A percentile compares a stretch with the other conserved stretches of the same genome.
These are phyloP conservation scores for Anneissia japonica DNA, from an alignment of 35 echinoderm and acorn worm species.

Conservation along the genomic window DNA sequence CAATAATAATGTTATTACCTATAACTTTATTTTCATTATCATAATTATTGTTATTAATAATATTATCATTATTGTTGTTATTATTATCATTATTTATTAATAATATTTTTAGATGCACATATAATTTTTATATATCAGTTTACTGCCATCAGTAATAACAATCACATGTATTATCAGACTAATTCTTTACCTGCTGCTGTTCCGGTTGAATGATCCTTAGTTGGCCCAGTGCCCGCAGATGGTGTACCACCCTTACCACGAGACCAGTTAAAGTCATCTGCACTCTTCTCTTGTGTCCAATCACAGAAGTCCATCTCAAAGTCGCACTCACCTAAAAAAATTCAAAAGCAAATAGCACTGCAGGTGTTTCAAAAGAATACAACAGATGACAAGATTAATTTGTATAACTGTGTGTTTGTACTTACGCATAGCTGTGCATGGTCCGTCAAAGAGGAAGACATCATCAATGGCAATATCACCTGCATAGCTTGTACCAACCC, in stretches of 20 bases:
- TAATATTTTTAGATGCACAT: too few species aligned
- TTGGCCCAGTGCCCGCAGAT: slow-evolving; percentile 71
- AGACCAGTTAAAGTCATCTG: slow-evolving; percentile 90
- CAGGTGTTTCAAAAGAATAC: background rate
- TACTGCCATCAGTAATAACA: too few species aligned
- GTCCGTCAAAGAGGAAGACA: slow-evolving; percentile 22
- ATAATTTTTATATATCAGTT: too few species aligned
- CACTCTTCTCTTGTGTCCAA: slow-evolving; percentile 62
- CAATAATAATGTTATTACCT: too few species aligned
- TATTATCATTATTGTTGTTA: too few species aligned
- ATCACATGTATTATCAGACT: too few species aligned
- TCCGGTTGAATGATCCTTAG: slow-evolving; percentile 71
- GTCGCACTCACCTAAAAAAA: slow-evolving; percentile 52
- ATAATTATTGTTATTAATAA: too few species aligned
- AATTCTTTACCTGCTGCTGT: slow-evolving; percentile 69
- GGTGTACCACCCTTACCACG: slow-evolving; percentile 55
- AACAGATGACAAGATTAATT: background rate
- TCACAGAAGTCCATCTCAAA: slow-evolving; percentile 85
- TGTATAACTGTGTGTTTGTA: background rate
- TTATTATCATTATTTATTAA: too few species aligned
- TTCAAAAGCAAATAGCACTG: background rate
- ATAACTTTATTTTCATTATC: too few species aligned
- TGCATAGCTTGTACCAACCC: slow-evolving; percentile 29
- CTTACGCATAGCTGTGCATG: slow-evolving; percentile 62
- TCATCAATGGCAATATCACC: slow-evolving; percentile 94